Evolutionary conservation across 2,888 invertebrate species (phyloP).

Genomic region (Cacoxenus indagator): DNA sequence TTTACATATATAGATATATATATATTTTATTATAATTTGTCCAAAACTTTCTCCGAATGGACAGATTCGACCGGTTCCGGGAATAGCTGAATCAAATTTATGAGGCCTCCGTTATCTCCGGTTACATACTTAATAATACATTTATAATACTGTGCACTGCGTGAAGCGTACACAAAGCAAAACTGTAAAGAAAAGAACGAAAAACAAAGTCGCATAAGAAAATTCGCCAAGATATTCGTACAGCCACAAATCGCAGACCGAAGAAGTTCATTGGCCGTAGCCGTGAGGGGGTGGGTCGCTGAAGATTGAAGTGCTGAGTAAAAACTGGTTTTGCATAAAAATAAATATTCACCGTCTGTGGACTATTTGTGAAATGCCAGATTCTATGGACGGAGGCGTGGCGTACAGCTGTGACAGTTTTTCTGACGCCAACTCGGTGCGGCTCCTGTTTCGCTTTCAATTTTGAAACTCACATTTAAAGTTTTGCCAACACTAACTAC

Average conservation of each 20-base stretch:
- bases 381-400: not conserved
- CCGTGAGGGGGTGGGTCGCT: not conserved
- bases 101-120: too few relatives aligned
- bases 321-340: not conserved
- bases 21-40: too few relatives aligned
- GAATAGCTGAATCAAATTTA: too few relatives aligned
- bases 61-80: too few relatives aligned
- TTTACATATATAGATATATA: too few relatives aligned
- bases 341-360: not conserved
- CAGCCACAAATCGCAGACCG: not conserved
- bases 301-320: not conserved
- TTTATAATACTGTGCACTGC: too few relatives aligned
- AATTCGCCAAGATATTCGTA: not conserved
- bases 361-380: not conserved
- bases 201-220: too few relatives aligned
- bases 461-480: not conserved
- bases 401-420: not conserved
- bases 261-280: not conserved
- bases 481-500: not conserved
- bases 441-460: not conserved
- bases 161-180: too few relatives aligned
- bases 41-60: too few relatives aligned
- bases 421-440: not conserved
- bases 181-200: not conserved
- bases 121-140: too few relatives aligned